Evolutionary conservation across 2,888 invertebrate species (phyloP).

Genomic region (Andrena trimmerana): DNA sequence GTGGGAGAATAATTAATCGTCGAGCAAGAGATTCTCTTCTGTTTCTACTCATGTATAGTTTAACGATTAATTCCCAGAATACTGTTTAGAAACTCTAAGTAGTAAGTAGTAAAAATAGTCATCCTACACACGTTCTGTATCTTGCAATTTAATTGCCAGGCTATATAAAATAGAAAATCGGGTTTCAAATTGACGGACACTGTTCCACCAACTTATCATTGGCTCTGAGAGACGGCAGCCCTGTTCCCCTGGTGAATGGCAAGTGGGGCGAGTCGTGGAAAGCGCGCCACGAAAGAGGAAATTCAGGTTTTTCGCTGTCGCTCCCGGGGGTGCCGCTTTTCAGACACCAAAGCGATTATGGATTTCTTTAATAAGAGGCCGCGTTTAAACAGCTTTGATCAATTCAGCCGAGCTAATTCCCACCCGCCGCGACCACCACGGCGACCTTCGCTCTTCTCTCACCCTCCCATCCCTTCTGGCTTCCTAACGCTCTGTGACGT

Average conservation of each 20-base stretch:
- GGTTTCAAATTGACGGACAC: too few species aligned
- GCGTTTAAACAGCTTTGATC: constrained; percentile 84
- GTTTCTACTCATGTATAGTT: too few species aligned
- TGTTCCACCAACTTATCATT: not conserved
- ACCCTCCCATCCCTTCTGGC: constrained; percentile 22
- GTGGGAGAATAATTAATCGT: not conserved
- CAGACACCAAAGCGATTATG: constrained; percentile 79
- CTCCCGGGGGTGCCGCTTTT: constrained; percentile 61
- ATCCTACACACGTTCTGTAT: too few species aligned
- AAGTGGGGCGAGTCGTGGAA: constrained; percentile 19
- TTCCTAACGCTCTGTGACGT: constrained; percentile 71
- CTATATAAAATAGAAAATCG: not conserved
- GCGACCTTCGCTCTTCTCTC: constrained; percentile 36
- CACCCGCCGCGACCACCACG: constrained; percentile 76
- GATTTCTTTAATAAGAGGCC: constrained; percentile 84
- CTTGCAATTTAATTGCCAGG: not conserved
- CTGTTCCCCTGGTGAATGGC: not conserved
- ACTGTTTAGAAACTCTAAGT: too few species aligned
- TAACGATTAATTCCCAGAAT: too few species aligned
- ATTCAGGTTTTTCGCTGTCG: constrained; percentile 65
- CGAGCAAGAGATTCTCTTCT: not conserved
- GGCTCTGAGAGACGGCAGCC: not conserved
- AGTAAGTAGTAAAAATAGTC: too few species aligned
- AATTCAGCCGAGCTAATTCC: constrained; percentile 81
- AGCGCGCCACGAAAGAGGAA: constrained; percentile 49